Conservation (phyloP, 2,888 invertebrate species). For the Agonopterix alstromeriana region DNA sequence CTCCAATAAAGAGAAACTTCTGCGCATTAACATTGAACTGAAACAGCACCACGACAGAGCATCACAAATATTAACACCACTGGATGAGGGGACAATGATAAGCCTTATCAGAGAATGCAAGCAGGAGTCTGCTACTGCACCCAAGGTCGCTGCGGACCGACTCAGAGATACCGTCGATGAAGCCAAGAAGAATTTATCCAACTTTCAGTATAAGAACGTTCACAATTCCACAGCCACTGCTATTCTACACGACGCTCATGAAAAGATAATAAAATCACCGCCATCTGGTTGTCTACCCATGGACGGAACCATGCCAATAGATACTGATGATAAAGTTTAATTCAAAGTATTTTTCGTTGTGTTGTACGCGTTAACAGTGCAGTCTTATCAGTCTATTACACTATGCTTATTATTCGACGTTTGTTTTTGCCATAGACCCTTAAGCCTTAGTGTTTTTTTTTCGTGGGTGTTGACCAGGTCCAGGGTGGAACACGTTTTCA, state of each 20-base stretch:
- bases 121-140: constrained; percentile 23
- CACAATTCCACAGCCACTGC: constrained; percentile 53
- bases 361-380: too few relatives aligned
- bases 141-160: constrained; percentile 28
- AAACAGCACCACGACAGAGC: constrained; percentile 49
- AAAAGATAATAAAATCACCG: not conserved
- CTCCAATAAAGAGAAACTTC: constrained; percentile 49
- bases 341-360: too few relatives aligned
- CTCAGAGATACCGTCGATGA: constrained; percentile 50
- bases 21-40: constrained; percentile 52
- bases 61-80: constrained; percentile 32
- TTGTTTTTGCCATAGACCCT: too few relatives aligned
- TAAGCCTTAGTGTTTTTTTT: too few relatives aligned
- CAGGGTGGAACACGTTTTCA: too few relatives aligned
- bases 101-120: constrained; percentile 43
- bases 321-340: too few relatives aligned
- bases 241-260: constrained; percentile 44
- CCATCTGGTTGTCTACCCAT: too few relatives aligned
- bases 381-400: too few relatives aligned
- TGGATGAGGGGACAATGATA: constrained; percentile 43
- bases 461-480: too few relatives aligned
- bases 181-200: constrained; percentile 51
- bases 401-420: too few relatives aligned
- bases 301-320: too few relatives aligned
- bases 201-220: constrained; percentile 54